A percentile compares a stretch with the other conserved stretches of the same genome.
Evolutionary conservation across 1,140 invertebrate genomes (phyloP).

Genomic region (Ceratina japonica): DNA sequence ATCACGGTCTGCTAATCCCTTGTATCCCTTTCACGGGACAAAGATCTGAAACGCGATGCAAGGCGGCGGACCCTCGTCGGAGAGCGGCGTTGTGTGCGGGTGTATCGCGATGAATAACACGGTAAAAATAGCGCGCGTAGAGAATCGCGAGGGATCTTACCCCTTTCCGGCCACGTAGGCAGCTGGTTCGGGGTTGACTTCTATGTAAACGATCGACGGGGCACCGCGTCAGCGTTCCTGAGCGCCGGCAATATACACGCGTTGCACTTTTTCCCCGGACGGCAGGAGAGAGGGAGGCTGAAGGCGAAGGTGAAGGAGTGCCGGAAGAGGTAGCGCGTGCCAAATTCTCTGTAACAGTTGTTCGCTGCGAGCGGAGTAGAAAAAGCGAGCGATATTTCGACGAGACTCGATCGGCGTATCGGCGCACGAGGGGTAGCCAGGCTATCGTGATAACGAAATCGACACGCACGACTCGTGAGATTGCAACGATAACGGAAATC

Average conservation of each 20-base stretch:
- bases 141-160: slow-evolving; percentile 11
- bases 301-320: slow-evolving; percentile 38
- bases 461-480: slow-evolving; percentile 38
- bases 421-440: not conserved
- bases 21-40: slow-evolving; percentile 39
- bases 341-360: slow-evolving; percentile 17
- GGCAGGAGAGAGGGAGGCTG: not conserved
- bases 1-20: slow-evolving; percentile 4
- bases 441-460: slow-evolving; percentile 38
- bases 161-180: slow-evolving; percentile 33
- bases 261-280: slow-evolving; percentile 51
- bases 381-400: not conserved
- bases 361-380: too few species aligned
- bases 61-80: not conserved
- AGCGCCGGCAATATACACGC: slow-evolving; percentile 9
- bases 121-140: slow-evolving; percentile 55
- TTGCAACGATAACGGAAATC: slow-evolving; percentile 46
- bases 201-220: slow-evolving; percentile 56
- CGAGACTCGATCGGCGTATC: not conserved
- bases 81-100: not conserved
- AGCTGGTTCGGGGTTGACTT: slow-evolving; percentile 42
- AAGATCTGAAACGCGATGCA: slow-evolving; percentile 36
- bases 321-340: slow-evolving; percentile 30
- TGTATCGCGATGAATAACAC: slow-evolving; percentile 44
- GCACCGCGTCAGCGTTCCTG: slow-evolving; percentile 49